A percentile compares a stretch with the other conserved stretches of the same genome.
These are phyloP conservation scores for Calyptomena viridis DNA, from an alignment of 2,113 vertebrate genomes.

Conservation along the genomic window DNA sequence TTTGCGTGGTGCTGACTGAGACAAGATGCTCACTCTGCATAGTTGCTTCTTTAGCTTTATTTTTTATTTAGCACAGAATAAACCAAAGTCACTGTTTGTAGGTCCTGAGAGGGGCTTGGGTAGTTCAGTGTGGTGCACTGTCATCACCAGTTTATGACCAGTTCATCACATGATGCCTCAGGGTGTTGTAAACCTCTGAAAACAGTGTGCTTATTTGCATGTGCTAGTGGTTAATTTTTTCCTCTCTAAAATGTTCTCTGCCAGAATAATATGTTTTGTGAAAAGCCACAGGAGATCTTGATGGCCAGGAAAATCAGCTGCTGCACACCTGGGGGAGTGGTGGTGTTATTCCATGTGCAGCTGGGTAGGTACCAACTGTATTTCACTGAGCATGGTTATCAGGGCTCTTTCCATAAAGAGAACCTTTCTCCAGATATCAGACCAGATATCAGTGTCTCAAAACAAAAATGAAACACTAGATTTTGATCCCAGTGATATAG, in stretches of 20 bases:
- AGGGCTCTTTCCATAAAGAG: background rate
- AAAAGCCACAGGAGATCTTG: background rate
- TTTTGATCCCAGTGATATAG: background rate
- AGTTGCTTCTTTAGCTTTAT: background rate
- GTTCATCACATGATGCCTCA: background rate
- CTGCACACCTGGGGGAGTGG: background rate
- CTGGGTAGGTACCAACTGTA: too few species aligned
- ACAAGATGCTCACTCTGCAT: background rate
- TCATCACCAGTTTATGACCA: background rate
- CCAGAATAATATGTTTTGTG: background rate
- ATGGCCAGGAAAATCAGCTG: background rate
- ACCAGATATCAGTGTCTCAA: background rate
- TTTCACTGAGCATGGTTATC: background rate
- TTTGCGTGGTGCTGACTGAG: background rate
- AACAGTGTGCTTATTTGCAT: rapidly evolving
- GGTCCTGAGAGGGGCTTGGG: background rate
- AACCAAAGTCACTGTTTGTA: background rate
- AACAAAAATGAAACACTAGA: background rate
- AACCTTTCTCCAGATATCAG: background rate
- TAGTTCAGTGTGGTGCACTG: background rate
- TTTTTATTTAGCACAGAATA: background rate
- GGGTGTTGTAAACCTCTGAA: background rate
- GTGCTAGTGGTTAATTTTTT: background rate
- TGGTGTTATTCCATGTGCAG: background rate
- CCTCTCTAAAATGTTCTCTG: background rate